Evolutionary conservation across 2,113 vertebrate species (phyloP).

Genomic region (Myrmecobius fasciatus): DNA sequence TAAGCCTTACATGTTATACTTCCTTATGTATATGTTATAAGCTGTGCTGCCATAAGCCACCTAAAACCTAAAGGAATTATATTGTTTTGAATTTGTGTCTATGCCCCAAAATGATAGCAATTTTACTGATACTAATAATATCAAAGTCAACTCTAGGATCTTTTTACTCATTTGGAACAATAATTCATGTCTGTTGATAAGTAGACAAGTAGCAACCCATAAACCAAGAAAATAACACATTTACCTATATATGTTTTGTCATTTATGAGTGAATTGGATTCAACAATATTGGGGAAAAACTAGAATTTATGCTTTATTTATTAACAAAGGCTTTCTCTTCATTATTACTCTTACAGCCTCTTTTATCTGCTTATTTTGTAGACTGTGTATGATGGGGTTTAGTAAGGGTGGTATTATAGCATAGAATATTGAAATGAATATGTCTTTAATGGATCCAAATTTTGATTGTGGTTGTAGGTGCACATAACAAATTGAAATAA

Average conservation of each 20-base stretch:
- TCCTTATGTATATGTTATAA: too few species aligned
- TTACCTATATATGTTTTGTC: neutral
- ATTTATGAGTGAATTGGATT: neutral
- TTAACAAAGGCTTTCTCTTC: neutral
- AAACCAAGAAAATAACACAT: too few species aligned
- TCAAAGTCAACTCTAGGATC: too few species aligned
- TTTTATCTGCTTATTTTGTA: conserved; percentile 32
- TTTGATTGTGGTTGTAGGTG: neutral
- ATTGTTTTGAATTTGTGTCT: too few species aligned
- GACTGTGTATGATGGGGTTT: conserved; percentile 36
- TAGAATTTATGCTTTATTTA: neutral
- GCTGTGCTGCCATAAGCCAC: too few species aligned
- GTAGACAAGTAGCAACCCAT: too few species aligned
- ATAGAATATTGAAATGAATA: neutral
- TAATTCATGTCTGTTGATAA: too few species aligned
- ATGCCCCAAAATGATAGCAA: too few species aligned
- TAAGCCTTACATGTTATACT: too few species aligned
- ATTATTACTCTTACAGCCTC: neutral
- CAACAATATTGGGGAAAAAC: neutral
- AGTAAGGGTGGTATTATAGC: conserved; percentile 6
- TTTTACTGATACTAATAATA: too few species aligned
- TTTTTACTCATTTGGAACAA: too few species aligned
- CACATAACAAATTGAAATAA: neutral
- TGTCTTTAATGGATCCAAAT: neutral
- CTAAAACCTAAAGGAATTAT: too few species aligned